Conservation (phyloP, 2,888 invertebrate species). For the Athalia cordata region DNA sequence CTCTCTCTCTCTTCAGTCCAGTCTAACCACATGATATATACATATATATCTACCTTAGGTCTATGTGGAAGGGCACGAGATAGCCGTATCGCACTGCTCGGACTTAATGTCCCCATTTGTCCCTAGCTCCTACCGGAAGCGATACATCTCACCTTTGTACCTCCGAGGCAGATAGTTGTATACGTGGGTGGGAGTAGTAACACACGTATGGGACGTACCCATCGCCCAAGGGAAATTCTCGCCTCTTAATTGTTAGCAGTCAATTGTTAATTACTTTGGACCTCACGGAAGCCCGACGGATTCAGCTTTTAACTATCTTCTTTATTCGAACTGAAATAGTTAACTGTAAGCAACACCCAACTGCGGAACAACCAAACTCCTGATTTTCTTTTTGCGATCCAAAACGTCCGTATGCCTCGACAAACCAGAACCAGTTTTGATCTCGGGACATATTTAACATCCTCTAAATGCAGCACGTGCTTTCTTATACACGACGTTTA, state of each 20-base stretch:
- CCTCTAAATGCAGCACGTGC: too few species aligned
- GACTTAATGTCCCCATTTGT: constrained; percentile 72
- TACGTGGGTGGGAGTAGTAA: too few species aligned
- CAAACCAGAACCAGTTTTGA: too few species aligned
- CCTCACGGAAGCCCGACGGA: constrained; percentile 17
- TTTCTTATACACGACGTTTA: not conserved
- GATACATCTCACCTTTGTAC: constrained; percentile 54
- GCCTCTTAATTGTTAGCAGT: constrained; percentile 23
- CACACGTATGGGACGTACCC: too few species aligned
- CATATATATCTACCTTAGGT: too few species aligned
- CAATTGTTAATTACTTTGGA: constrained; percentile 25
- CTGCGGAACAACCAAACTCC: too few species aligned
- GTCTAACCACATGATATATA: not conserved
- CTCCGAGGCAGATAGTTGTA: not conserved
- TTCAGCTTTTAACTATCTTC: not conserved
- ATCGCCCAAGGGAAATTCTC: not conserved
- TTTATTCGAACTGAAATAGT: not conserved
- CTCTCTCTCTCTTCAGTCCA: not conserved
- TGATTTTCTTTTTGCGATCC: too few species aligned
- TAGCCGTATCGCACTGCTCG: not conserved
- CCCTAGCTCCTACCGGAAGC: constrained; percentile 66
- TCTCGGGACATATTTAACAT: too few species aligned
- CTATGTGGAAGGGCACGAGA: constrained; percentile 9
- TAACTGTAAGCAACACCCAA: not conserved
- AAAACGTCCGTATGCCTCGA: too few species aligned